Evolutionary conservation across 92 coral and sea anemone species (phyloP), one percentile per base, ranked within the genome.

Genomic region (Micromussa lordhowensis): DNA sequence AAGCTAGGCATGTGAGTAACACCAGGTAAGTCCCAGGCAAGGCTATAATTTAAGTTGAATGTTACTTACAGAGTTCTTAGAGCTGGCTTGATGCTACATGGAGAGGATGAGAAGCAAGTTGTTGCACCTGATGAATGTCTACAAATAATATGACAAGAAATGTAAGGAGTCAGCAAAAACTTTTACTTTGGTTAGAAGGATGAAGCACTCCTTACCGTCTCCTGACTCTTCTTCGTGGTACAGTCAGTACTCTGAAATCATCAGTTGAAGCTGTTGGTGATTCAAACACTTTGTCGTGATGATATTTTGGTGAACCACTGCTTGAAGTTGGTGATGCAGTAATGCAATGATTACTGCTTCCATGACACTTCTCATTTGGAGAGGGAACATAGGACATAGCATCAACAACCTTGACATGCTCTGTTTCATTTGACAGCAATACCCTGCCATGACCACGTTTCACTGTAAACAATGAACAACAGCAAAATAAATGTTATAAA

Each of bases 101-200:
- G 97, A 74, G 99, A 97, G 29, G 95, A 90, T 24, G 95, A 93
- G 87, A 97, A 97, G 80, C 99, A 97, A 18, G 95, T 89, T 76
- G 99, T 97, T 70, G 99, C 98, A 21, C 99, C 99, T 71, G 99
- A 97, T n/a, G 99, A 96, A 68, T 96, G 94, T 80, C 99, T 71
- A 71, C 22, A 48, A 31, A 71, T 15, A 31, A 32, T 14, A 70
- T 10, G 12, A 70, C 0, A 32, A 30, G 3, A 28, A 2, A 26
- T 30, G 13, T 6, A 40, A 40, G 7, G 7, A 4, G 0, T 40
- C 48, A 40, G 4, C 38, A 36, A 36, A 40, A 40, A 40, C 48
- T 40, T 40, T 40, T 40, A 40, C n/a, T n/a, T n/a, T n/a, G n/a
- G 48, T 40, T 4, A 6, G 48, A 40, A 40, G 48, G 4, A 64